These are phyloP conservation scores for Nautilus pompilius DNA, from an alignment of 1,140 invertebrate species.

Conservation along the genomic window DNA sequence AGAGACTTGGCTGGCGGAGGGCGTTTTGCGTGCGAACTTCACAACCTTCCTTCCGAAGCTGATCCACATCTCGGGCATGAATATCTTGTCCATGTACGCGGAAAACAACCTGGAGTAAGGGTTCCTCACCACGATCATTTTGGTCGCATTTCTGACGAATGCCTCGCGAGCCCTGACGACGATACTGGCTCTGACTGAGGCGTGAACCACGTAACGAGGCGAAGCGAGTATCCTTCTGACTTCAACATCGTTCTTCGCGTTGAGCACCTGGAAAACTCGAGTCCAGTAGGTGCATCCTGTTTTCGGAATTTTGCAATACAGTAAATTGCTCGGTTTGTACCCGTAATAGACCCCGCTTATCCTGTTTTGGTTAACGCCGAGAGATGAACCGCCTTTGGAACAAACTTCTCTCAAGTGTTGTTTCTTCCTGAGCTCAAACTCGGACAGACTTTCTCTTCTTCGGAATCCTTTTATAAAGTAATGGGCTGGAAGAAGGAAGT, in stretches of 20 bases:
- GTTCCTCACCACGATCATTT: slow-evolving; percentile 11
- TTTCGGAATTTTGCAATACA: slow-evolving; percentile 4
- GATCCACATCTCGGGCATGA: slow-evolving; percentile 1
- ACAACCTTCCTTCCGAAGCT: not conserved
- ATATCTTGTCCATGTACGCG: slow-evolving; percentile 19
- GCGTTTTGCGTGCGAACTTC: not conserved
- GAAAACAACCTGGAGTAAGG: slow-evolving; percentile 19
- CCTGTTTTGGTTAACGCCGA: no score
- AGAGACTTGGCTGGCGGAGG: not conserved
- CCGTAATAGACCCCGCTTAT: no score
- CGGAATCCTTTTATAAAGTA: no score
- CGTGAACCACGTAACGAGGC: not conserved
- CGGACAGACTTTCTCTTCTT: no score
- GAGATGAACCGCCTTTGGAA: no score
- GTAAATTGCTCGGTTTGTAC: slow-evolving; percentile 1
- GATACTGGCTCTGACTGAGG: not conserved
- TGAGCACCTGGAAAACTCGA: not conserved
- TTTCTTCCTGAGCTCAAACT: no score
- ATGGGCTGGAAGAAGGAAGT: no score
- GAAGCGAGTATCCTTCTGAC: not conserved
- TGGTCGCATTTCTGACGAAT: not conserved
- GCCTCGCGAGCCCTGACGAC: not conserved
- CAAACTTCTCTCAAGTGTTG: no score
- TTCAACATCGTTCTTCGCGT: not conserved
- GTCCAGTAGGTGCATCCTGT: not conserved